These are phyloP conservation scores for Yponomeuta cagnagella DNA, from an alignment of 2,888 invertebrate species.

Conservation along the genomic window DNA sequence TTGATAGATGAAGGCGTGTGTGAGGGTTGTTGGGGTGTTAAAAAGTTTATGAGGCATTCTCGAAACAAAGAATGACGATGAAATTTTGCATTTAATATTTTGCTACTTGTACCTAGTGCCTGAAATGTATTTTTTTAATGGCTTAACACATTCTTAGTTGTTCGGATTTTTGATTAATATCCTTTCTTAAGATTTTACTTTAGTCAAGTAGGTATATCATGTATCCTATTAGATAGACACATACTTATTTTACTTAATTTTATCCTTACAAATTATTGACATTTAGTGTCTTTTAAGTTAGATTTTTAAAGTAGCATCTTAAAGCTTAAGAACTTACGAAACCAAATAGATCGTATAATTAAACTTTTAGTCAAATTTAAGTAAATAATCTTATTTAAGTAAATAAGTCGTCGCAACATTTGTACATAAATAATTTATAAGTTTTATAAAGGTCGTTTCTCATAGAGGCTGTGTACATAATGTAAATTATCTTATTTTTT, in stretches of 20 bases:
- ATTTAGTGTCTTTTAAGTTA: neutral
- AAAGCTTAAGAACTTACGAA: neutral
- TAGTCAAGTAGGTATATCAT: too few relatives aligned
- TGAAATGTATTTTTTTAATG: neutral
- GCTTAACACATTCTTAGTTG: conserved; percentile 20
- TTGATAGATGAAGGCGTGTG: too few relatives aligned
- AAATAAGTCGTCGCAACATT: conserved; percentile 49
- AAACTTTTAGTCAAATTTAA: conserved; percentile 20
- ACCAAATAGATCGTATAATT: neutral
- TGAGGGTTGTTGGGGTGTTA: too few relatives aligned
- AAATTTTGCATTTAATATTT: neutral
- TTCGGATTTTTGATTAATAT: neutral
- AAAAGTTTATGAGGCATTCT: too few relatives aligned
- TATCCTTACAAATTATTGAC: neutral
- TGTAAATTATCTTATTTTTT: conserved; percentile 47
- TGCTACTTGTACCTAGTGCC: conserved; percentile 11
- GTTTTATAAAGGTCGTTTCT: conserved; percentile 49
- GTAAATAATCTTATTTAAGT: conserved; percentile 27
- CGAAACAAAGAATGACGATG: neutral
- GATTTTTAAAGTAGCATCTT: neutral
- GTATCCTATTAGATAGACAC: too few relatives aligned
- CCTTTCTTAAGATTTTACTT: too few relatives aligned
- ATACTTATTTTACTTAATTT: neutral
- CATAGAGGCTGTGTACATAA: conserved; percentile 62
- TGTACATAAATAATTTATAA: conserved; percentile 27